Evolutionary conservation across 2,888 invertebrate species (phyloP).

Genomic region (Thera obeliscata): DNA sequence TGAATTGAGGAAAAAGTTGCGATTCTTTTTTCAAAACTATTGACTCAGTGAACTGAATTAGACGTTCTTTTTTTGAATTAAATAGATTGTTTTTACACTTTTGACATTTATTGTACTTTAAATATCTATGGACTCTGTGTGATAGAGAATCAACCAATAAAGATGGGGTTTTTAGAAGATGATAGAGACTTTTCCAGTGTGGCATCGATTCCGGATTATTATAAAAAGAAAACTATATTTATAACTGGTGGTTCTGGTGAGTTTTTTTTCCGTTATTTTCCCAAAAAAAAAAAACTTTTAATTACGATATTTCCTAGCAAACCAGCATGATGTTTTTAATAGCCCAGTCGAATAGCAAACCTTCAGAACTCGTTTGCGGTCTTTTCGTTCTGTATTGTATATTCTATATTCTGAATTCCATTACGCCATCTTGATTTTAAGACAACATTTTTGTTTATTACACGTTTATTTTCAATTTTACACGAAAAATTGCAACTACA

Average conservation of each 20-base stretch:
- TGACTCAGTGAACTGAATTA: background rate
- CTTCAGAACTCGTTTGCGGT: no score
- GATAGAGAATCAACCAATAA: conserved; percentile 15
- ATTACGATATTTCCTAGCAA: no score
- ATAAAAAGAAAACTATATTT: conserved; percentile 88
- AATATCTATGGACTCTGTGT: background rate
- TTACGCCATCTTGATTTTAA: no score
- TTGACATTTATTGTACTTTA: background rate
- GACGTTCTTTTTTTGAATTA: conserved; percentile 5
- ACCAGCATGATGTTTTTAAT: no score
- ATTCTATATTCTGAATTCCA: no score
- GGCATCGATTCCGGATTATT: conserved; percentile 86
- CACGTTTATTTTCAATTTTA: no score
- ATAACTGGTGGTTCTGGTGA: conserved; percentile 91
- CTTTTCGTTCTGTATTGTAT: no score
- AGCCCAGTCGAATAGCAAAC: no score
- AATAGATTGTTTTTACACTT: background rate
- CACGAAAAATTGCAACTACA: no score
- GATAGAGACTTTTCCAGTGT: conserved; percentile 49
- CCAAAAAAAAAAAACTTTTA: no score
- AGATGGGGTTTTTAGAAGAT: conserved; percentile 63
- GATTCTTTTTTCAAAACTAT: conserved; percentile 10
- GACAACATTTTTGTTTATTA: no score
- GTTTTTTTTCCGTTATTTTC: conserved; percentile 20
- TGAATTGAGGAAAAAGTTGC: conserved; percentile 3